A percentile compares a stretch with the other conserved stretches of the same genome.
Evolutionary conservation across 1,140 invertebrate genomes (phyloP).

Genomic region (Leptinotarsa texana): DNA sequence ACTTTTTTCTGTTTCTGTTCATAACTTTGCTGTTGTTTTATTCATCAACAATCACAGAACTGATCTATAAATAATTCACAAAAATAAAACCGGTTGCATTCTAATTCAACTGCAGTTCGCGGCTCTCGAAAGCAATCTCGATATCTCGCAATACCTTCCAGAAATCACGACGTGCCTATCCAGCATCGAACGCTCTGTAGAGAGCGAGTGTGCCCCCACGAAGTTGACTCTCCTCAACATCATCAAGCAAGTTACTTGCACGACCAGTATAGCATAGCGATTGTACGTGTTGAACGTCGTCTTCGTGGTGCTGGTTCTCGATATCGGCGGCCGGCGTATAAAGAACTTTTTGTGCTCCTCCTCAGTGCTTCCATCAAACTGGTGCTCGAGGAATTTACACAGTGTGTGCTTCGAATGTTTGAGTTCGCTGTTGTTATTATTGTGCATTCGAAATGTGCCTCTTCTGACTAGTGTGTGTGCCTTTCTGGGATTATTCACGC

Average conservation of each 20-base stretch:
- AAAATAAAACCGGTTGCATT: no score
- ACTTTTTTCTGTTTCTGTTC: no score
- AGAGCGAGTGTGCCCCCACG: slow-evolving; percentile 4
- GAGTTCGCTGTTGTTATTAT: neutral
- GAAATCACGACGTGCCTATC: neutral
- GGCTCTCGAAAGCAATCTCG: no score
- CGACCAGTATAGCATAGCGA: slow-evolving; percentile 2
- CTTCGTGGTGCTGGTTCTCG: neutral
- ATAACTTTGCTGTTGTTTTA: no score
- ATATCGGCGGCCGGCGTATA: neutral
- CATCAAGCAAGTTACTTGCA: neutral
- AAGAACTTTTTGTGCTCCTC: slow-evolving; percentile 2
- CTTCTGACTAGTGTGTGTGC: neutral
- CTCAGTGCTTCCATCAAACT: neutral
- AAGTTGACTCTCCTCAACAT: neutral
- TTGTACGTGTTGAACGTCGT: slow-evolving; percentile 2
- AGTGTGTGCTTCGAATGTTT: neutral
- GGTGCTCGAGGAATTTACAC: slow-evolving; percentile 1
- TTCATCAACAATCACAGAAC: no score
- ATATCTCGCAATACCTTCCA: neutral
- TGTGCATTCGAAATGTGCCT: slow-evolving; percentile 1
- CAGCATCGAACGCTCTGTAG: slow-evolving; percentile 1
- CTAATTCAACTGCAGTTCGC: no score
- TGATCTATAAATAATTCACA: no score
- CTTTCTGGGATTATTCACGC: slow-evolving; percentile 7